phyloP scores from a whole-genome alignment of 2,797 vertebrate species.

The Choloepus didactylus region DNA sequence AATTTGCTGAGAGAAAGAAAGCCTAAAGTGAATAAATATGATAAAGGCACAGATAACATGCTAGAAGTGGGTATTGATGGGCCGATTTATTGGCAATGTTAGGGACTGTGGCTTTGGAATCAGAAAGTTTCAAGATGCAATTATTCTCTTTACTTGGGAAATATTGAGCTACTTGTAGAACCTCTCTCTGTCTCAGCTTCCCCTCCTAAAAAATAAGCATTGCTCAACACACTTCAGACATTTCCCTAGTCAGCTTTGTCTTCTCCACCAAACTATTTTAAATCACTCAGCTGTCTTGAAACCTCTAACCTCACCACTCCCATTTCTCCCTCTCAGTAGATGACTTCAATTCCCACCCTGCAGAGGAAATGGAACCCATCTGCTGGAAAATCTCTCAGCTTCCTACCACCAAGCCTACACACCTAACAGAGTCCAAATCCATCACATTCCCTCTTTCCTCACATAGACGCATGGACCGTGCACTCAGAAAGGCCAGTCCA shows the following conservation, averaged over 20 bases:
- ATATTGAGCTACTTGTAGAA: not conserved
- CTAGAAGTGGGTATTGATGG: not conserved
- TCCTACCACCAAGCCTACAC: constrained; percentile 59
- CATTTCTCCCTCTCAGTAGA: not conserved
- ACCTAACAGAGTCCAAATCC: not conserved
- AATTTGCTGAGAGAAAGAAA: constrained; percentile 13
- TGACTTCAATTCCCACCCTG: constrained; percentile 55
- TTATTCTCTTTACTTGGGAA: not conserved
- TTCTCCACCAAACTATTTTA: constrained; percentile 69
- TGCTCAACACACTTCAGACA: not conserved
- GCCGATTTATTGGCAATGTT: not conserved
- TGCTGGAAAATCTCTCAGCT: constrained; percentile 53
- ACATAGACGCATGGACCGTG: not conserved
- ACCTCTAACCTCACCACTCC: not conserved
- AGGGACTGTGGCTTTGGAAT: not conserved
- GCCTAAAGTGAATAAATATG: not conserved
- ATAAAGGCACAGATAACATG: not conserved
- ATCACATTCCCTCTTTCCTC: not conserved
- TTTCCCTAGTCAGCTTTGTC: not conserved
- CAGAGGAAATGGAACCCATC: constrained; percentile 52
- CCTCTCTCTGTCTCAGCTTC: not conserved
- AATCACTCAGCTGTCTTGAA: constrained; percentile 62
- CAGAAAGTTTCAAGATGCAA: not conserved
- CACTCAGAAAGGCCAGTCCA: not conserved
- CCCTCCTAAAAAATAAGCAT: constrained; percentile 1